These are phyloP conservation scores for Enteromius thamalakanensis DNA, from an alignment of 2,797 vertebrate genomes.

Conservation along the genomic window DNA sequence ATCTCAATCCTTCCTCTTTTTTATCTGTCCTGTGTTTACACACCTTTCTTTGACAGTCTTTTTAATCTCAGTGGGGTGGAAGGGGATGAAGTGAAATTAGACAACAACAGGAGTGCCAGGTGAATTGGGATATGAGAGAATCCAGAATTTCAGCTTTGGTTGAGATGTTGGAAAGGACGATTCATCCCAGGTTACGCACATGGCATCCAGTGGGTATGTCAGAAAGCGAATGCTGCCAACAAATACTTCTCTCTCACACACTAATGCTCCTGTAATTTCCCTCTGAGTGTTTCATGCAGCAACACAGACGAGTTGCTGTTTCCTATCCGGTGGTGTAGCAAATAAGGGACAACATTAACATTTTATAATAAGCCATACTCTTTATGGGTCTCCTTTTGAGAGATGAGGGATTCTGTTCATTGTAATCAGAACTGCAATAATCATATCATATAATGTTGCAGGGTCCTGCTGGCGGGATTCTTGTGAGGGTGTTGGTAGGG, in stretches of 20 bases:
- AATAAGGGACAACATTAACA: constrained; percentile 58
- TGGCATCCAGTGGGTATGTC: background rate
- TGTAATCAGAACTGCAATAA: constrained; percentile 7
- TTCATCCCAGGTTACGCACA: constrained; percentile 6
- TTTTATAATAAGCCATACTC: constrained; percentile 56
- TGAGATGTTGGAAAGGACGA: background rate
- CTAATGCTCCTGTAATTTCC: constrained; percentile 12
- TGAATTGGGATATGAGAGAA: background rate
- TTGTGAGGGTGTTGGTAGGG: background rate
- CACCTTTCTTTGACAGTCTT: constrained; percentile 12
- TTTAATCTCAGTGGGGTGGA: background rate
- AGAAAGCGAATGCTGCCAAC: background rate
- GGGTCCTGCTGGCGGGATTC: background rate
- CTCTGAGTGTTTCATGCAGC: constrained; percentile 13
- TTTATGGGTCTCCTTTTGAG: background rate
- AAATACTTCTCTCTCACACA: background rate
- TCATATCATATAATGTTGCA: constrained; percentile 23
- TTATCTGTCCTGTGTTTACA: background rate
- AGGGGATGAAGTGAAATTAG: constrained; percentile 18
- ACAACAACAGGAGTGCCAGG: background rate
- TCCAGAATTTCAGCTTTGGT: constrained; percentile 8
- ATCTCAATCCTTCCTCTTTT: background rate
- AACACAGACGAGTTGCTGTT: constrained; percentile 14
- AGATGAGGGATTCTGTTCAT: background rate
- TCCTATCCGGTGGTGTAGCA: constrained; percentile 41